A percentile compares a stretch with the other conserved stretches of the same genome.
These are phyloP conservation scores for Paedocypris sp. DNA, from an alignment of 2,113 vertebrate genomes.

Conservation along the genomic window DNA sequence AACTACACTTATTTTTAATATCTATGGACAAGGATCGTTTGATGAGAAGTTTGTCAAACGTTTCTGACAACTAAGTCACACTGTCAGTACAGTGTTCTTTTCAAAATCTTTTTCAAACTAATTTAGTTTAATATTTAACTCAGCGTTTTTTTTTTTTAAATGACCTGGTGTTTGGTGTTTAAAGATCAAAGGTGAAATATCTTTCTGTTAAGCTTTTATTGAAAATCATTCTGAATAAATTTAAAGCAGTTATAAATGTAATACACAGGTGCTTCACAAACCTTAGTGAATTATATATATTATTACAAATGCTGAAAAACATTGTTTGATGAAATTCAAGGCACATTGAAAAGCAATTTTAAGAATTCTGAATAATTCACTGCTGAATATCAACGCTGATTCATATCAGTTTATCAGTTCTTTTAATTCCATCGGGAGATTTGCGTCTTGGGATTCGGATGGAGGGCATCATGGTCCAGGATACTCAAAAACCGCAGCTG, in stretches of 20 bases:
- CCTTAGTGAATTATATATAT: neutral
- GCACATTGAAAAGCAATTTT: neutral
- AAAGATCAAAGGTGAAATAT: neutral
- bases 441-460: neutral
- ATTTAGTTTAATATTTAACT: no score
- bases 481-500: slow-evolving; percentile 82
- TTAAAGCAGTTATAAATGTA: neutral
- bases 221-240: neutral
- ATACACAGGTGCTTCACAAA: neutral
- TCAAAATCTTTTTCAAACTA: no score
- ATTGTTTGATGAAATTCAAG: neutral
- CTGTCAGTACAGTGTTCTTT: no score
- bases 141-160: no score
- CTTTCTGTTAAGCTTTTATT: no score
- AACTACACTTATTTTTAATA: slow-evolving; percentile 49
- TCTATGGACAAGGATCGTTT: slow-evolving; percentile 66
- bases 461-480: slow-evolving; percentile 48
- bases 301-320: neutral
- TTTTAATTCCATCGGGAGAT: neutral
- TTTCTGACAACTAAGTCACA: neutral
- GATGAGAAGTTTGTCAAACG: slow-evolving; percentile 47
- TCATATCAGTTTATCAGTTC: neutral
- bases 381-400: no score
- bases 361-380: no score
- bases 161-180: neutral